A percentile compares a stretch with the other conserved stretches of the same genome.
These are phyloP conservation scores for Plectropomus leopardus DNA, from an alignment of 2,113 vertebrate genomes.

Conservation along the genomic window DNA sequence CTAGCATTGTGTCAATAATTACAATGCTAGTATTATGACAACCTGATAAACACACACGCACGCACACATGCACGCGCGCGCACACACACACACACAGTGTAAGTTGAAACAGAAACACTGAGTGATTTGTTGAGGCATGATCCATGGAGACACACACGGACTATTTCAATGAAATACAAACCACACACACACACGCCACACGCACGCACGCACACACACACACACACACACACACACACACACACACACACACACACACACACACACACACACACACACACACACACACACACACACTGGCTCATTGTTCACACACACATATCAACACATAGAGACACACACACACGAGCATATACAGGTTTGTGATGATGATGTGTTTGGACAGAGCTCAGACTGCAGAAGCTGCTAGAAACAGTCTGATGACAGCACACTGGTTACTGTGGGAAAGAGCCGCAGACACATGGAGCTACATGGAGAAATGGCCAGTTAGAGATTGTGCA, in stretches of 20 bases:
- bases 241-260: too few relatives aligned
- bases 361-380: conserved; percentile 28
- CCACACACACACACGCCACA: too few relatives aligned
- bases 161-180: too few relatives aligned
- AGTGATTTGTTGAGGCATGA: background rate
- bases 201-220: background rate
- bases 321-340: background rate
- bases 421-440: conserved; percentile 2
- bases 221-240: background rate
- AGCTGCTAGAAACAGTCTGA: conserved; percentile 26
- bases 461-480: rapidly evolving
- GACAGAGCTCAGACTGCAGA: conserved; percentile 22
- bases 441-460: conserved; percentile 6
- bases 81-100: rapidly evolving
- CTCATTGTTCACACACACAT: background rate
- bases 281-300: background rate
- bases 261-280: background rate
- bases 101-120: conserved; percentile 32
- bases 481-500: background rate
- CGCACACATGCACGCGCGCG: background rate
- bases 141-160: background rate
- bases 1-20: too few relatives aligned
- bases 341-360: background rate
- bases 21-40: background rate
- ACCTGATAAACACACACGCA: background rate